phyloP scores from a whole-genome alignment of 53 echinoderm and acorn worm genomes.

The Stichopus horrens region DNA sequence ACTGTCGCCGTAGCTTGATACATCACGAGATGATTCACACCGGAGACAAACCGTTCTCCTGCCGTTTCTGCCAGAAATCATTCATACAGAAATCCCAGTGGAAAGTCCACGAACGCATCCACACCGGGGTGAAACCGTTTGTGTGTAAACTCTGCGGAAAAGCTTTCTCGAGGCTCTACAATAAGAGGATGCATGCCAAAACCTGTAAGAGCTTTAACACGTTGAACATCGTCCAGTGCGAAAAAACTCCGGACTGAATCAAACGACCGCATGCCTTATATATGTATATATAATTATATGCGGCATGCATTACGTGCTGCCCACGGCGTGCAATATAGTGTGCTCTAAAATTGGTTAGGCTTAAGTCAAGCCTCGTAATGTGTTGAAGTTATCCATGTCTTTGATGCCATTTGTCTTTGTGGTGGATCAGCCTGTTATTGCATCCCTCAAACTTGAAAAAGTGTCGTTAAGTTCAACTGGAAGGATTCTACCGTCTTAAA shows the following conservation, averaged over 20 bases:
- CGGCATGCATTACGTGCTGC: too few species aligned
- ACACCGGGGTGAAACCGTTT: slow-evolving; percentile 34
- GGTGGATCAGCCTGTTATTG: too few species aligned
- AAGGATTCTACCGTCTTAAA: too few species aligned
- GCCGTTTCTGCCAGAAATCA: slow-evolving; percentile 41
- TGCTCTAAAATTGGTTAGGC: background rate
- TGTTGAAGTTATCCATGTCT: too few species aligned
- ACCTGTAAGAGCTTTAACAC: slow-evolving; percentile 10
- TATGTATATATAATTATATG: too few species aligned
- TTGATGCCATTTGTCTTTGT: too few species aligned
- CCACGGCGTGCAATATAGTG: background rate
- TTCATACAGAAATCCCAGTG: slow-evolving; percentile 40
- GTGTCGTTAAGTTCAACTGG: too few species aligned
- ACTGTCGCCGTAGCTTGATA: slow-evolving; percentile 4
- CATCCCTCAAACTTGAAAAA: too few species aligned
- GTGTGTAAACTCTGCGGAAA: slow-evolving; percentile 33
- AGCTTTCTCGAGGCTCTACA: slow-evolving; percentile 38
- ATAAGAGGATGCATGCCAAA: slow-evolving; percentile 38
- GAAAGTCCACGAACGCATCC: slow-evolving; percentile 48
- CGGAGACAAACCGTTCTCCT: slow-evolving; percentile 11
- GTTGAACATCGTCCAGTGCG: background rate
- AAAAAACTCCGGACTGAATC: background rate
- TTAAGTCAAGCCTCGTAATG: too few species aligned
- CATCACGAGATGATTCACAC: slow-evolving; percentile 43
- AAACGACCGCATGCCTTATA: background rate